A percentile compares a stretch with the other conserved stretches of the same genome.
phyloP scores from a whole-genome alignment of 64 coral and sea anemone species.

The Anthopleura sola region DNA sequence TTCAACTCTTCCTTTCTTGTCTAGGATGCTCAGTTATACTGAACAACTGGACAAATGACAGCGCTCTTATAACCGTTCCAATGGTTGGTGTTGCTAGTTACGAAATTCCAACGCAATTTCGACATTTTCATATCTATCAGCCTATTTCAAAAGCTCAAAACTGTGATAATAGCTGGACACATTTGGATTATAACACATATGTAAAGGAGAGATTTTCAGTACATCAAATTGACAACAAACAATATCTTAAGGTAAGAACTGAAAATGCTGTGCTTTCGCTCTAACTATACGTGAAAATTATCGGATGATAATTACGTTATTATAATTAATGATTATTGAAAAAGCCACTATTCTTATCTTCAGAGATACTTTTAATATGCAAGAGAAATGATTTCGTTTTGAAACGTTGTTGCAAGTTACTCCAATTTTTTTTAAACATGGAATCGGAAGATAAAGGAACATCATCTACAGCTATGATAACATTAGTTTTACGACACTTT shows the following conservation, averaged over 20 bases:
- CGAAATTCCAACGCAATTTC: not conserved
- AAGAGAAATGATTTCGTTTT: too few relatives aligned
- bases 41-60: not conserved
- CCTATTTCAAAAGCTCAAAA: not conserved
- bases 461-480: too few relatives aligned
- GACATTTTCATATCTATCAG: not conserved
- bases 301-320: too few relatives aligned
- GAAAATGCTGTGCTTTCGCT: not conserved
- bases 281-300: too few relatives aligned
- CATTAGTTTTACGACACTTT: too few relatives aligned
- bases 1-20: not conserved
- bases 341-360: too few relatives aligned
- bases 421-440: too few relatives aligned
- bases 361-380: too few relatives aligned
- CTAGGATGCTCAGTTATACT: not conserved
- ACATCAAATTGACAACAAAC: not conserved
- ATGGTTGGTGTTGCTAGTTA: not conserved
- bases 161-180: not conserved
- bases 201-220: not conserved
- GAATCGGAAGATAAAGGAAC: too few relatives aligned
- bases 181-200: not conserved
- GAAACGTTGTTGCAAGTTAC: too few relatives aligned
- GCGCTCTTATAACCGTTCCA: not conserved
- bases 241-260: not conserved
- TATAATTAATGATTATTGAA: too few relatives aligned